phyloP scores from a whole-genome alignment of 2,113 vertebrate genomes.

The Octodon degus region DNA sequence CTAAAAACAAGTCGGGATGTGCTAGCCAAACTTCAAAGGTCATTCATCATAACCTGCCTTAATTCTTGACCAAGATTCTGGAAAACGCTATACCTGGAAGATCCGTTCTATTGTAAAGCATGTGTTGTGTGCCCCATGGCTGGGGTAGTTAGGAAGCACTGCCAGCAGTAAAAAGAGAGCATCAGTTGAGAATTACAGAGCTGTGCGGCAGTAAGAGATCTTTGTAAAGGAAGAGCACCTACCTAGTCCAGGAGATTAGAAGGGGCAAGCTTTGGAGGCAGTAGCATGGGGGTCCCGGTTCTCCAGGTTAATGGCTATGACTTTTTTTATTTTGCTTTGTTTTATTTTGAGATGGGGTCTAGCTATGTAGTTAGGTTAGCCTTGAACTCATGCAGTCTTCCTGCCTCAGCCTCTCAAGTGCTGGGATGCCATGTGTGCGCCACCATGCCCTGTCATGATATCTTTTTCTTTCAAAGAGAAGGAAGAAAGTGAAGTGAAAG shows the following conservation, averaged over 20 bases:
- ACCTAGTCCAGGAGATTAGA: background rate
- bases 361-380: background rate
- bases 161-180: background rate
- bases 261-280: background rate
- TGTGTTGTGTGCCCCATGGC: background rate
- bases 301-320: background rate
- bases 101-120: background rate
- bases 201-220: background rate
- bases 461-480: slow-evolving; percentile 9
- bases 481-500: slow-evolving; percentile 4
- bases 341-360: background rate
- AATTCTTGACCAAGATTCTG: background rate
- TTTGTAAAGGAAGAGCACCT: background rate
- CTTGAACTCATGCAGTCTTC: background rate
- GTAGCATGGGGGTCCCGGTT: background rate
- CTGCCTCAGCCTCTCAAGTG: background rate
- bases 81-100: background rate
- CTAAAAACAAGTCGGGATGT: background rate
- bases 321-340: background rate
- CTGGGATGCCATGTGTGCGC: background rate
- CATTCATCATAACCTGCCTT: background rate
- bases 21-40: background rate
- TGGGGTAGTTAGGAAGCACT: background rate
- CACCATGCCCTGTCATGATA: background rate
- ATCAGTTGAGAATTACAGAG: background rate